Conservation (phyloP, 2,113 vertebrate genomes). For the Oncorhynchus nerka region DNA sequence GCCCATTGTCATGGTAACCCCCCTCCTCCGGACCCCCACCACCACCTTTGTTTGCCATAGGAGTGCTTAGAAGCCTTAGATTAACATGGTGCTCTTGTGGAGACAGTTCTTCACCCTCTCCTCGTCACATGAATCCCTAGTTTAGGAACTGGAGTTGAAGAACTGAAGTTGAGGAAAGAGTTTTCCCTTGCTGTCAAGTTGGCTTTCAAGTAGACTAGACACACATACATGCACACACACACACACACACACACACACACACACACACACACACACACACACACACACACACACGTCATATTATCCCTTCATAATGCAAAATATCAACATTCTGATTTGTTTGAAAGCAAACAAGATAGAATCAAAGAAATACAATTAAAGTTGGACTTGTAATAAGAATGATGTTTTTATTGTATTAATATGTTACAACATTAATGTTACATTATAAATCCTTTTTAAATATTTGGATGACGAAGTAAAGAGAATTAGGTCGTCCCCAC, state of each 20-base stretch:
- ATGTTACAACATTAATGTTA: background rate
- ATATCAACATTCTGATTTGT: background rate
- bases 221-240: background rate
- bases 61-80: conserved; percentile 34
- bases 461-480: background rate
- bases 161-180: background rate
- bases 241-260: background rate
- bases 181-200: conserved; percentile 23
- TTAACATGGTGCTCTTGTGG: conserved; percentile 39
- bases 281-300: no score
- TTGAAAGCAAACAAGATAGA: background rate
- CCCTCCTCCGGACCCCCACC: background rate
- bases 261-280: no score
- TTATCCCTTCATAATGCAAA: background rate
- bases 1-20: conserved; percentile 61
- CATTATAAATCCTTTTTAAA: conserved; percentile 5
- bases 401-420: background rate
- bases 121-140: background rate
- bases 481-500: background rate
- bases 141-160: background rate
- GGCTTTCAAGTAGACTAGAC: background rate
- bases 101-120: conserved; percentile 11
- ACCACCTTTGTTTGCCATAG: conserved; percentile 27
- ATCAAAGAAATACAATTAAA: background rate
- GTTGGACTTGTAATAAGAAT: no score